Conservation (phyloP, 2,888 invertebrate genomes). For the Fissipunctia ypsillon region DNA sequence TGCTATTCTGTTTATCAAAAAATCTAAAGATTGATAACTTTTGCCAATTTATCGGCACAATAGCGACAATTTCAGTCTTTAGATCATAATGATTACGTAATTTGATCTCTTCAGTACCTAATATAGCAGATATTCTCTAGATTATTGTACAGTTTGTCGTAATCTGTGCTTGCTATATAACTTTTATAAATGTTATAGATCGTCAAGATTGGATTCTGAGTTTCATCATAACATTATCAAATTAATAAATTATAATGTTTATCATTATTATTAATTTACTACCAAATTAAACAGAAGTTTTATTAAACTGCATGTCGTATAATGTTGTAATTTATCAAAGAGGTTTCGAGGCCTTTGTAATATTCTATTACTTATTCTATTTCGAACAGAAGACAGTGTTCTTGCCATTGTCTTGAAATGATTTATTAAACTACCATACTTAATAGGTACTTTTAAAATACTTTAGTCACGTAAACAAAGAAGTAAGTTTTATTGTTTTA, state of each 20-base stretch:
- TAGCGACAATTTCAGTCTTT: constrained; percentile 15
- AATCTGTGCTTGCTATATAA: background rate
- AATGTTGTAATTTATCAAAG: constrained; percentile 3
- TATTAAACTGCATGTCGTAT: background rate
- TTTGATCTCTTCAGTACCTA: background rate
- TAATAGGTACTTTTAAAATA: background rate
- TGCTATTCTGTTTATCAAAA: background rate
- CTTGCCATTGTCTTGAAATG: background rate
- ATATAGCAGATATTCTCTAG: constrained; percentile 1
- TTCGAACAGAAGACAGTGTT: background rate
- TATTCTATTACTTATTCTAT: background rate
- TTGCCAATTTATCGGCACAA: constrained; percentile 30
- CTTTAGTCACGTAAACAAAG: constrained; percentile 11
- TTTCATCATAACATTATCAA: constrained; percentile 9
- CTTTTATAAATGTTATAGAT: background rate
- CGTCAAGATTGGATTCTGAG: background rate
- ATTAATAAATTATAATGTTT: background rate
- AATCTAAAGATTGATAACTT: constrained; percentile 5
- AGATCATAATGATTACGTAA: constrained; percentile 11
- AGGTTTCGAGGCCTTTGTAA: background rate
- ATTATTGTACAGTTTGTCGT: too few relatives aligned
- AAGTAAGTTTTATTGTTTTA: constrained; percentile 9
- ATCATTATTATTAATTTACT: constrained; percentile 2
- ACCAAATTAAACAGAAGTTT: background rate
- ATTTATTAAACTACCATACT: background rate